Evolutionary conservation across 2,113 vertebrate species (phyloP).

Genomic region (Myocastor coypus): DNA sequence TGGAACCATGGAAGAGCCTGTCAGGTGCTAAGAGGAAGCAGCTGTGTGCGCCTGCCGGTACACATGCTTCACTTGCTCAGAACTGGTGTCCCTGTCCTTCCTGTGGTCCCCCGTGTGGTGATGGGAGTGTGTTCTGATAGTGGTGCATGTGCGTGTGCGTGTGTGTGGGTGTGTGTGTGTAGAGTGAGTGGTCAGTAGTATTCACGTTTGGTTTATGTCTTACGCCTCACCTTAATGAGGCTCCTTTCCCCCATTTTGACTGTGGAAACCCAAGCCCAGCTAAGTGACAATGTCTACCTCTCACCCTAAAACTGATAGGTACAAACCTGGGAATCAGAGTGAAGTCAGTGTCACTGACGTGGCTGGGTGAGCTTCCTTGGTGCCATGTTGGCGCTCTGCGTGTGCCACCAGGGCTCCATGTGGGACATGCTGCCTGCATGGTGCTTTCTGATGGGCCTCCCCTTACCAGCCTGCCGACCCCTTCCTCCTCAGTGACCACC

Average conservation of each 20-base stretch:
- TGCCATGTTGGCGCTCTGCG: not conserved
- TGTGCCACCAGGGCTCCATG: not conserved
- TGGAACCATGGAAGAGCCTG: not conserved
- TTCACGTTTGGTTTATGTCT: not conserved
- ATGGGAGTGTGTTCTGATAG: not conserved
- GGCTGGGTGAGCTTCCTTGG: not conserved
- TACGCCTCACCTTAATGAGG: not conserved
- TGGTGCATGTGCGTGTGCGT: not conserved
- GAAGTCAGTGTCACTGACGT: not conserved
- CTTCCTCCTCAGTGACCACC: not conserved
- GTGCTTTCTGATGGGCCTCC: not conserved
- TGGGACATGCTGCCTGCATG: not conserved
- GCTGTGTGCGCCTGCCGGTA: not conserved
- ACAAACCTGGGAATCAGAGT: not conserved
- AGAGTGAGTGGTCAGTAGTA: not conserved
- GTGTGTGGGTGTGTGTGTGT: not conserved
- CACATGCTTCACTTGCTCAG: not conserved
- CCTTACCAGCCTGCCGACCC: too few relatives aligned
- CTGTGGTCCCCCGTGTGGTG: not conserved
- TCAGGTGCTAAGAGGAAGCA: not conserved
- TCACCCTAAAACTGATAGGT: not conserved
- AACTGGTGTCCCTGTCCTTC: not conserved
- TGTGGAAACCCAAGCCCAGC: constrained; percentile 8
- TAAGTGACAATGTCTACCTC: not conserved
- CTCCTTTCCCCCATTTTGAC: not conserved